These are phyloP conservation scores for Coronaproctus castanopsis DNA, from an alignment of 2,888 invertebrate genomes.

Conservation along the genomic window DNA sequence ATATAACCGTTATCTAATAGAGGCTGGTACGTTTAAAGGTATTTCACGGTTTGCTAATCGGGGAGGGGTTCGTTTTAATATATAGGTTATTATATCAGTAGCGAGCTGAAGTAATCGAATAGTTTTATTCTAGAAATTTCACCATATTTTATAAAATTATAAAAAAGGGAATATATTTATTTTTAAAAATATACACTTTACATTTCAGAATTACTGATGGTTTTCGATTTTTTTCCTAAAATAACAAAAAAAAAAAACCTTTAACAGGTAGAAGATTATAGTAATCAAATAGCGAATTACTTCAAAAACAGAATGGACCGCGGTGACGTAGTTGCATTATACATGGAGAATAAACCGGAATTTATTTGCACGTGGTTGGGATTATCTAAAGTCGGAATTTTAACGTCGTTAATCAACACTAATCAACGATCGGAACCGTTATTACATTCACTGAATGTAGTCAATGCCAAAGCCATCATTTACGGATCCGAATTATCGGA, in stretches of 20 bases:
- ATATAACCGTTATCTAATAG: no score
- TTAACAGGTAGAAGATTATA: slow-evolving; percentile 27
- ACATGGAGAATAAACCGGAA: slow-evolving; percentile 37
- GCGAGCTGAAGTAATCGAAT: no score
- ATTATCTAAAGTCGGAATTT: slow-evolving; percentile 32
- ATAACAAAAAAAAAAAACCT: no score
- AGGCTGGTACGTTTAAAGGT: no score
- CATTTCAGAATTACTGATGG: no score
- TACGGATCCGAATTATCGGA: slow-evolving; percentile 27
- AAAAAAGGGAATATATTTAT: no score
- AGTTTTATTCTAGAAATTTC: no score
- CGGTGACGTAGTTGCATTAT: slow-evolving; percentile 37
- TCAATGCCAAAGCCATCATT: slow-evolving; percentile 32
- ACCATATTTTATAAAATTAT: no score
- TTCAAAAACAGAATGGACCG: slow-evolving; percentile 22
- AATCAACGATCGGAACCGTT: slow-evolving; percentile 34
- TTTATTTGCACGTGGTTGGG: slow-evolving; percentile 40
- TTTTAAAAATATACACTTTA: no score
- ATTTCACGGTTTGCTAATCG: no score
- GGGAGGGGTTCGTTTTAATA: no score
- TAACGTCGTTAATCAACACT: slow-evolving; percentile 37
- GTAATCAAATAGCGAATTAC: slow-evolving; percentile 22
- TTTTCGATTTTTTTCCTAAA: slow-evolving; percentile 2
- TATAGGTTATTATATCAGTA: no score
- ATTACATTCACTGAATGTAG: slow-evolving; percentile 33